Evolutionary conservation across 2,797 vertebrate genomes (phyloP).

Genomic region (Amblyraja radiata): DNA sequence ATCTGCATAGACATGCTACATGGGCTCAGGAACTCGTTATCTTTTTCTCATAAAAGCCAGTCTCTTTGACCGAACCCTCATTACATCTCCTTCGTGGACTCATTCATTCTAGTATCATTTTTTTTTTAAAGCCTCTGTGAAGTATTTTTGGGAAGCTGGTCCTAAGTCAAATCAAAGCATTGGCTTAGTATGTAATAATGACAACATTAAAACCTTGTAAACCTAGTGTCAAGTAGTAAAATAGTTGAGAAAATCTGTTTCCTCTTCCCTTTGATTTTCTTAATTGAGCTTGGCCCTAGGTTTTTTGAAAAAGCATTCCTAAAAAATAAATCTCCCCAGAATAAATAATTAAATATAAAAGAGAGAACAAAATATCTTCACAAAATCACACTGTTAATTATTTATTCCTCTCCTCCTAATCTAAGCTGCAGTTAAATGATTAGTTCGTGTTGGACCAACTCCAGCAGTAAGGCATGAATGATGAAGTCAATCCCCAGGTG

Average conservation of each 20-base stretch:
- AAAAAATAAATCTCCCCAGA: background rate
- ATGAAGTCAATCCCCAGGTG: constrained; percentile 39
- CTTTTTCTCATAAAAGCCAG: background rate
- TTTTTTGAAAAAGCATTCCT: constrained; percentile 11
- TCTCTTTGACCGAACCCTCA: background rate
- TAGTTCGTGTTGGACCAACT: background rate
- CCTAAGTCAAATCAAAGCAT: background rate
- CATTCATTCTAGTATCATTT: too few species aligned
- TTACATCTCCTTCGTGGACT: background rate
- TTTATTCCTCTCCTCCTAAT: constrained; percentile 35
- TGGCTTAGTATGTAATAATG: background rate
- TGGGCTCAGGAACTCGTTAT: background rate
- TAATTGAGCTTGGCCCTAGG: background rate
- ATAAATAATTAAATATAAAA: constrained; percentile 14
- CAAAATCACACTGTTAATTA: constrained; percentile 25
- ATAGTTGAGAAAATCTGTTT: background rate
- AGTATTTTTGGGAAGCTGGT: background rate
- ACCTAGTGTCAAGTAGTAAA: background rate
- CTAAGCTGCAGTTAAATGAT: constrained; percentile 30
- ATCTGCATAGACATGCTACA: background rate
- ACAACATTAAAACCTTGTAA: background rate
- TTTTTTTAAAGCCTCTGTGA: background rate
- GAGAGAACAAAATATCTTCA: background rate
- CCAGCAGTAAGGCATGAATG: constrained; percentile 25
- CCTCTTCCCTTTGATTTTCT: constrained; percentile 18